phyloP scores from a whole-genome alignment of 2,113 vertebrate genomes.

The Rhineura floridana region DNA sequence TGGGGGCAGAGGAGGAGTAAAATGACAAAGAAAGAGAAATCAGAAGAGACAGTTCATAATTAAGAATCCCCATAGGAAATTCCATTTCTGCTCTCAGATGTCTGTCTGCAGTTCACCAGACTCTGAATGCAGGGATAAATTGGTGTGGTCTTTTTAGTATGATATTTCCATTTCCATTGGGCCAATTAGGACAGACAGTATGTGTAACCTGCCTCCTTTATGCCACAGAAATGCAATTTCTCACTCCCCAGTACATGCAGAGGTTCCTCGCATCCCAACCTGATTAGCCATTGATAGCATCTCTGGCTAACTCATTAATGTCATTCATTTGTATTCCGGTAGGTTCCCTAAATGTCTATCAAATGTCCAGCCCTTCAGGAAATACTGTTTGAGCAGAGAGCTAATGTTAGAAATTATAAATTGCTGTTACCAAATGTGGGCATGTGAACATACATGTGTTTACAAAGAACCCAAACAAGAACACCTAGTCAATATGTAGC shows the following conservation, averaged over 20 bases:
- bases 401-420: slow-evolving; percentile 7
- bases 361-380: slow-evolving; percentile 19
- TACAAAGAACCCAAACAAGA: background rate
- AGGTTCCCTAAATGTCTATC: background rate
- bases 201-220: background rate
- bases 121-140: background rate
- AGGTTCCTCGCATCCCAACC: background rate
- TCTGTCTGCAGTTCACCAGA: background rate
- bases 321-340: slow-evolving; percentile 10
- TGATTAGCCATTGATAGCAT: slow-evolving; percentile 33
- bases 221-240: background rate
- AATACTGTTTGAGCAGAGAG: background rate
- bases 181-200: background rate
- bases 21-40: slow-evolving; percentile 5
- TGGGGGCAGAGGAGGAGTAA: background rate
- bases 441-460: background rate
- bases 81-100: background rate
- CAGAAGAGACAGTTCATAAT: background rate
- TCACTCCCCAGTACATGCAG: background rate
- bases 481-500: background rate
- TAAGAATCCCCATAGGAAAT: background rate
- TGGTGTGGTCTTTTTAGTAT: background rate
- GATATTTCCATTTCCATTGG: background rate
- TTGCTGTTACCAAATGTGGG: background rate
- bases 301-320: slow-evolving; percentile 12